Base-by-base conservation (phyloP, 2,113 vertebrate species). In the Anhinga rufa region DNA sequence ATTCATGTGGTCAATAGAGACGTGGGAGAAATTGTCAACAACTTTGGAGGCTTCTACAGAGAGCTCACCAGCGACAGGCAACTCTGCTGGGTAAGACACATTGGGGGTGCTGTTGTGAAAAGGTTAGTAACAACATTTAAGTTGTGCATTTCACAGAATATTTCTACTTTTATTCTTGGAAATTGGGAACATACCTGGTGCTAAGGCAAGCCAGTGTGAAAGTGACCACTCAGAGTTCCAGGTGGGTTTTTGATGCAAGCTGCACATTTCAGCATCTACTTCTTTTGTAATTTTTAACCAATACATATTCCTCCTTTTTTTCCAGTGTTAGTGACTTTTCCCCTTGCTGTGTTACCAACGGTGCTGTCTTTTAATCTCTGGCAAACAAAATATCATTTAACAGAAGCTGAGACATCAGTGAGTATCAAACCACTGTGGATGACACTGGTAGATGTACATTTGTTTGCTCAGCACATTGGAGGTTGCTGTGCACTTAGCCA, bases 1-100 rank as follows among this genome's bases (percentile, higher is more conserved):
- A 74, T 51, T 54, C 97, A 98, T 14, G 79, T 99, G 64, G 93
- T 99, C 40, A 97, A 98, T 25, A 98, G 98, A 97, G 92, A 96
- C 64, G 86, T 98, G 48, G 79, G 96, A 79, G 98, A 99, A 82
- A 99, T 98, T 55, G 97, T 98, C 32, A 87, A 82, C 21, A 96
- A 98, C 91, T 99, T 99, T 78, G 96, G 98, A 89, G 97, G 96
- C 36, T 99, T 99, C 97, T 98, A 98, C 88, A 97, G 98, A 82
- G 96, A 98, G 44, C 97, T 99, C 69, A 97, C 96, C 28, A 99
- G 98, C 19, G 97, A 98, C 9, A 92, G 98, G 12, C 98, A 99
- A 36, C 98, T 99, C 97, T 97, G 98, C 98, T 98, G 98, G 98
- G 98, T 98, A 91, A 94, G 92, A 28, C 9, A 7, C 60, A 9